Percentiles rank a stretch among this genome's conserved stretches.
phyloP scores from a whole-genome alignment of 2,797 vertebrate genomes.

The Vireo griseus region DNA sequence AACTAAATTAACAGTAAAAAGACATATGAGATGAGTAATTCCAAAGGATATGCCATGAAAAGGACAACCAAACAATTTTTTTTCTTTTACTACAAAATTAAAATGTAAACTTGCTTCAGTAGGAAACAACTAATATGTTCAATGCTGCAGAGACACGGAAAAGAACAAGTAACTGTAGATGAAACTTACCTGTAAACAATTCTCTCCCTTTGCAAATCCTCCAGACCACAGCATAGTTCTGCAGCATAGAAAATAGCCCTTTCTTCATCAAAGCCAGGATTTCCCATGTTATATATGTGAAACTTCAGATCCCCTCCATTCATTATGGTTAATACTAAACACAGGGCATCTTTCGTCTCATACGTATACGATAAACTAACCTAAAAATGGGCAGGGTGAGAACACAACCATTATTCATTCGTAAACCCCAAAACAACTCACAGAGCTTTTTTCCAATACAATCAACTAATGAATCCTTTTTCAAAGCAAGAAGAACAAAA shows the following conservation, averaged over 20 bases:
- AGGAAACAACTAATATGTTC: neutral
- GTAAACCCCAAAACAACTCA: neutral
- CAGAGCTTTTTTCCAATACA: neutral
- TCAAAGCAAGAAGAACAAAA: neutral
- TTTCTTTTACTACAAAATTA: neutral
- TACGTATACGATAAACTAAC: constrained; percentile 91
- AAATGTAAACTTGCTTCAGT: neutral
- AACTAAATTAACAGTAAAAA: neutral
- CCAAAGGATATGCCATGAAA: neutral
- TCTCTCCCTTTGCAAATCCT: constrained; percentile 88
- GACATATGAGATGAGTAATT: neutral
- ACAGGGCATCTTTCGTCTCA: constrained; percentile 89
- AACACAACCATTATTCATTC: neutral
- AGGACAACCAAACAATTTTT: neutral
- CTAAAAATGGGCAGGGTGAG: constrained; percentile 62
- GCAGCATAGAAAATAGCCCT: constrained; percentile 92
- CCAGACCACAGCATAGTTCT: constrained; percentile 91
- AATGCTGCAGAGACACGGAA: neutral
- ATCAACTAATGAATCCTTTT: neutral
- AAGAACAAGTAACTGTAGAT: neutral
- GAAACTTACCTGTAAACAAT: constrained; percentile 88
- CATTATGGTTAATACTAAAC: constrained; percentile 93
- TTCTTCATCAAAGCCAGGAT: constrained; percentile 89
- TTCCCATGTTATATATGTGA: constrained; percentile 93
- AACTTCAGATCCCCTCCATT: constrained; percentile 93